Percentiles rank a stretch among this genome's conserved stretches.
Evolutionary conservation across 64 coral and sea anemone genomes (phyloP).

Genomic region (Cladopsammia gracilis): DNA sequence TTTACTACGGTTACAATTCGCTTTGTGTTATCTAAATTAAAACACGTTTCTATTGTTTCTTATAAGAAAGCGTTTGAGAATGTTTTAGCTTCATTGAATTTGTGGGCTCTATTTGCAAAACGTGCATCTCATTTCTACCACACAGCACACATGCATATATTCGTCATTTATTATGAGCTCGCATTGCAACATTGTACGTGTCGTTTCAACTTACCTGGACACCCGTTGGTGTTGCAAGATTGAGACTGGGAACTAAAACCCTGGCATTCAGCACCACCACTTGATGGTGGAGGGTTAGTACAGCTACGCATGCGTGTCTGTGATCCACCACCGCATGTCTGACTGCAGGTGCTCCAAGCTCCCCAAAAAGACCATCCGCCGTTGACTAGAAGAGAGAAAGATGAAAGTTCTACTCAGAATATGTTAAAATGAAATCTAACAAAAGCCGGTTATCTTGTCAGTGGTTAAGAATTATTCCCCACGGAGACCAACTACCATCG

Average conservation of each 20-base stretch:
- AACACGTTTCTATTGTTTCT: no score
- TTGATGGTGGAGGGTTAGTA: not conserved
- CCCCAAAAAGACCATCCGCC: conserved; percentile 1
- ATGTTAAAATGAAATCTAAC: not conserved
- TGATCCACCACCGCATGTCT: not conserved
- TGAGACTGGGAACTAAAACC: not conserved
- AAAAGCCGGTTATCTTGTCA: no score
- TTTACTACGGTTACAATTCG: no score
- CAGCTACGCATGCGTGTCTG: not conserved
- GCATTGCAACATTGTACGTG: not conserved
- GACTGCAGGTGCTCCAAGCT: not conserved
- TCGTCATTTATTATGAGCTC: no score
- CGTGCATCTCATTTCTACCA: no score
- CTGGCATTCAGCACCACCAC: not conserved
- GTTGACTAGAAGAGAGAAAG: not conserved
- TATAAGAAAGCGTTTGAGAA: no score
- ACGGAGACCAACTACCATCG: conserved; percentile 3
- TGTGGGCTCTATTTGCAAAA: no score
- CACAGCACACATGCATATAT: no score
- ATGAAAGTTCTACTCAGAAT: not conserved
- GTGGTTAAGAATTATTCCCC: not conserved
- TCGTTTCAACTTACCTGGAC: not conserved
- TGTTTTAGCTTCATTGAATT: no score
- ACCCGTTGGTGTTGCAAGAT: not conserved
- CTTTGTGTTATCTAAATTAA: no score